These are phyloP conservation scores for Ptychoptera albimana DNA, from an alignment of 2,888 invertebrate genomes.

Conservation along the genomic window DNA sequence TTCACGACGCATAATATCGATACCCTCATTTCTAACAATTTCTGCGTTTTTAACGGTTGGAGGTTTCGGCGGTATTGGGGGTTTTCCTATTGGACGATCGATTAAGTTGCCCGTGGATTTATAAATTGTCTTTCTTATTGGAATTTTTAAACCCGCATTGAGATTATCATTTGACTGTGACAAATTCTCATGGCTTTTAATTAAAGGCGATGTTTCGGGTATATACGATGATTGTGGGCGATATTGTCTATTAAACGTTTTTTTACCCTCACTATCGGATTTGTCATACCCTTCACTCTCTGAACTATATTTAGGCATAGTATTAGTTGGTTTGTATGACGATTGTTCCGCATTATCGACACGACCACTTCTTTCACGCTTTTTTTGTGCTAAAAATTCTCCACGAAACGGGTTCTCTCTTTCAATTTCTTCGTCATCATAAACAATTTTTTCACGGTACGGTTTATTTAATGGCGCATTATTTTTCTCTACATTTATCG, in stretches of 20 bases:
- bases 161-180: slow-evolving; percentile 4
- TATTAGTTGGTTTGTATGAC: too few species aligned
- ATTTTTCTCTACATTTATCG: slow-evolving; percentile 5
- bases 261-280: background rate
- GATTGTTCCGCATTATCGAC: background rate
- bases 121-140: slow-evolving; percentile 5
- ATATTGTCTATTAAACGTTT: background rate
- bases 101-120: slow-evolving; percentile 10
- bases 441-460: slow-evolving; percentile 11
- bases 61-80: slow-evolving; percentile 21
- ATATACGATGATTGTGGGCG: slow-evolving; percentile 1
- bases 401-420: slow-evolving; percentile 30
- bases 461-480: slow-evolving; percentile 3
- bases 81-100: slow-evolving; percentile 6
- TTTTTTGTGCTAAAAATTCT: slow-evolving; percentile 17
- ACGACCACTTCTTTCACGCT: background rate
- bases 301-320: background rate
- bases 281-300: slow-evolving; percentile 2
- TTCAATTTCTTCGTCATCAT: slow-evolving; percentile 25
- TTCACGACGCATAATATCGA: slow-evolving; percentile 26
- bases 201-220: background rate
- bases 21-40: slow-evolving; percentile 23
- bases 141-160: slow-evolving; percentile 4
- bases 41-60: slow-evolving; percentile 25
- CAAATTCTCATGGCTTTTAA: slow-evolving; percentile 6